Evolutionary conservation across 2,113 vertebrate species (phyloP).

Genomic region (Planiliza haematocheilus): DNA sequence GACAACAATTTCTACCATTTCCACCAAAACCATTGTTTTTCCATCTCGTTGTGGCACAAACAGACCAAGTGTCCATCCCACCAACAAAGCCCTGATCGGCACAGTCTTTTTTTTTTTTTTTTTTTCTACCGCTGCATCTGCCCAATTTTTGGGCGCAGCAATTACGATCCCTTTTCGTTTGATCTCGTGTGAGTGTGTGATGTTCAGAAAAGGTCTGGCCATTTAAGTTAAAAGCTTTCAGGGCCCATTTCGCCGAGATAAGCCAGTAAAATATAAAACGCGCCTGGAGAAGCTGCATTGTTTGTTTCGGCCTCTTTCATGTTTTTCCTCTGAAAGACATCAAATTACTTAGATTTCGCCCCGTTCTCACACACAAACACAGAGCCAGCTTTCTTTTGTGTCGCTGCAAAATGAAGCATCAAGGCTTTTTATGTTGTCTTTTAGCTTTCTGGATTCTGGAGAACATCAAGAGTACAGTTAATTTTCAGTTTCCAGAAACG

Average conservation of each 20-base stretch:
- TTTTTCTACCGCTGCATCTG: not conserved
- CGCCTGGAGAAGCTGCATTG: not conserved
- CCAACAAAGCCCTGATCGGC: too few relatives aligned
- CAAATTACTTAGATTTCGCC: not conserved
- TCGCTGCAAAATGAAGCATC: not conserved
- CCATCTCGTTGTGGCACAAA: too few relatives aligned
- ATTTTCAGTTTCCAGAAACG: too few relatives aligned
- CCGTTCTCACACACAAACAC: not conserved
- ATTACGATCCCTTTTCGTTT: not conserved
- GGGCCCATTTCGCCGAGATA: slow-evolving; percentile 6
- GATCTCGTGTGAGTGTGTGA: slow-evolving; percentile 8
- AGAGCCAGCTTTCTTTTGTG: slow-evolving; percentile 2
- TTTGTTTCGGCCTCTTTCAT: slow-evolving; percentile 29
- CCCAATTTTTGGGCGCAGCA: not conserved
- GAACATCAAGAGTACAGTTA: too few relatives aligned
- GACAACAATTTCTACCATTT: too few relatives aligned
- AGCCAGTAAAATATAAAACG: slow-evolving; percentile 3
- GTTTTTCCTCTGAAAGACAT: slow-evolving; percentile 19
- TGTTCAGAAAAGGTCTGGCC: slow-evolving; percentile 12
- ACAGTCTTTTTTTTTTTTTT: too few relatives aligned
- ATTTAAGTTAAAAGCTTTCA: not conserved
- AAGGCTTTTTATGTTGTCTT: not conserved
- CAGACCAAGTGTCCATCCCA: too few relatives aligned
- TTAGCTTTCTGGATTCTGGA: too few relatives aligned
- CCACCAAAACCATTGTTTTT: too few relatives aligned